Conservation (phyloP, 2,888 invertebrate species). For the Drosophila paramelanica region DNA sequence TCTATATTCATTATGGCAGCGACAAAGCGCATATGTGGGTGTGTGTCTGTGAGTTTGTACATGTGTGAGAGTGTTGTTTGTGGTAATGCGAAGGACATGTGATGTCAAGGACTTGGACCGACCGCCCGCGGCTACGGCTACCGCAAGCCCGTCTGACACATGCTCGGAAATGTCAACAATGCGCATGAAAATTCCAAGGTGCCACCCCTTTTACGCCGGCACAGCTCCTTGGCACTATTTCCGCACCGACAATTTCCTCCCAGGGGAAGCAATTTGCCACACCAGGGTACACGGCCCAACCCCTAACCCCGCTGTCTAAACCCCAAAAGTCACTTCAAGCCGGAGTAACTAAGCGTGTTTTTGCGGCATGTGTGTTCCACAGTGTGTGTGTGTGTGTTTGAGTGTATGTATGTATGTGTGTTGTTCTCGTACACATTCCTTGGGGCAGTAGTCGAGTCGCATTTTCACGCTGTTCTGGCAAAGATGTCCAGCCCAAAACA, state of each 20-base stretch:
- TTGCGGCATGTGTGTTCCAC: conserved; percentile 51
- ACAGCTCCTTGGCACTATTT: conserved; percentile 64
- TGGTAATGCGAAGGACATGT: conserved; percentile 55
- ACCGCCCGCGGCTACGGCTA: conserved; percentile 26
- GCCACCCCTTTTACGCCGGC: conserved; percentile 45
- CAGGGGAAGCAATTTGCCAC: conserved; percentile 83
- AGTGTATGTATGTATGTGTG: conserved; percentile 23
- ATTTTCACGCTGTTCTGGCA: conserved; percentile 53
- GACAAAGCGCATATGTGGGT: neutral
- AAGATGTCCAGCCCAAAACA: conserved; percentile 64
- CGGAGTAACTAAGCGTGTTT: conserved; percentile 57
- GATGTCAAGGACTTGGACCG: conserved; percentile 52
- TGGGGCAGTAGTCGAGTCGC: conserved; percentile 44
- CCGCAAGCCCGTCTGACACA: conserved; percentile 64
- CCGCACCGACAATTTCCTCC: conserved; percentile 73
- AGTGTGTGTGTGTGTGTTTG: conserved; percentile 21
- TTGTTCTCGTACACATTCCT: conserved; percentile 57
- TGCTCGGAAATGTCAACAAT: conserved; percentile 83
- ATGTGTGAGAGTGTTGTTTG: conserved; percentile 21
- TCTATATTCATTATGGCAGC: conserved; percentile 83
- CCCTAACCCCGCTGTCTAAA: conserved; percentile 34
- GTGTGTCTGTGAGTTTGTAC: conserved; percentile 3
- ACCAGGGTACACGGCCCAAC: conserved; percentile 46
- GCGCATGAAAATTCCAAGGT: conserved; percentile 80
- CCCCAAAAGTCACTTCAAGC: conserved; percentile 63